These are phyloP conservation scores for Villa cingulata DNA, from an alignment of 2,888 invertebrate species.

Conservation along the genomic window DNA sequence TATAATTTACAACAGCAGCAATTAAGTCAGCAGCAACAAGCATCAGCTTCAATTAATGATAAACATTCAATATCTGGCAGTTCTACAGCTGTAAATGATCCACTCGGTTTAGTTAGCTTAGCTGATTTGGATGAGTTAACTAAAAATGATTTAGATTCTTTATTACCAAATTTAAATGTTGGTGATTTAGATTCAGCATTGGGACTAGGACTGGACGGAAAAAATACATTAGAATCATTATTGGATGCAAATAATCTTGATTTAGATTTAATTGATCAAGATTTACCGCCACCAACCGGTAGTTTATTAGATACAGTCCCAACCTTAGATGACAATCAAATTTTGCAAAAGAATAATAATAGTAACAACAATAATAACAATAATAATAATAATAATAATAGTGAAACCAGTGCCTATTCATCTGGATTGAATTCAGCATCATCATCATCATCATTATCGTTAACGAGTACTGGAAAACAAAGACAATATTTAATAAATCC, in stretches of 20 bases:
- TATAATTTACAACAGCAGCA: constrained; percentile 44
- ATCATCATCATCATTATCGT: background rate
- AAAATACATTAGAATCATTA: constrained; percentile 32
- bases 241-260: constrained; percentile 34
- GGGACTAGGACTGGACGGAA: constrained; percentile 32
- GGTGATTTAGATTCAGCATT: constrained; percentile 41
- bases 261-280: constrained; percentile 35
- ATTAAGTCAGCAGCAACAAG: constrained; percentile 32
- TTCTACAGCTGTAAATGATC: constrained; percentile 4
- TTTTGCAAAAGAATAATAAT: constrained; percentile 21
- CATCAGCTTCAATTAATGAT: constrained; percentile 19
- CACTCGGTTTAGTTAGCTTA: constrained; percentile 14
- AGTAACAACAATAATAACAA: constrained; percentile 1
- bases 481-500: constrained; percentile 81
- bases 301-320: constrained; percentile 1
- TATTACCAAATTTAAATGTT: constrained; percentile 47
- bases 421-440: constrained; percentile 5
- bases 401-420: constrained; percentile 2
- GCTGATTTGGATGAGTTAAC: constrained; percentile 32
- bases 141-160: constrained; percentile 47
- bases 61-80: constrained; percentile 6
- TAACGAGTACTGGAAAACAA: constrained; percentile 46
- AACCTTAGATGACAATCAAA: constrained; percentile 17
- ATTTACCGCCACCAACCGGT: constrained; percentile 35
- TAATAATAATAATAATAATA: constrained; percentile 2